These are phyloP conservation scores for Chrysolina haemoptera DNA, from an alignment of 2,888 invertebrate species.

Conservation along the genomic window DNA sequence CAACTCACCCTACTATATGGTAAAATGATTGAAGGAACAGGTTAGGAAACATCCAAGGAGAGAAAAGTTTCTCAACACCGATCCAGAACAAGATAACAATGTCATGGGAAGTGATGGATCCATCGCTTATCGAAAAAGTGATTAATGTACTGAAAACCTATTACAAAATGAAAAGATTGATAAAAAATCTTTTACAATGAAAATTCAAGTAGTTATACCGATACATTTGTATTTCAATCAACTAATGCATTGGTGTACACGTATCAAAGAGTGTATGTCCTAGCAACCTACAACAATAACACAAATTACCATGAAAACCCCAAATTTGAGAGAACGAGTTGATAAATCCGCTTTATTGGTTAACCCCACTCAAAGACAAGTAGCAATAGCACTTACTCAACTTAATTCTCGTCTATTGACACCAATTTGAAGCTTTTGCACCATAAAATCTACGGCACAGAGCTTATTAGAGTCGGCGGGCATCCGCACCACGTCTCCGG, in stretches of 20 bases:
- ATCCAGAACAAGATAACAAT: too few relatives aligned
- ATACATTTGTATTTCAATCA: not conserved
- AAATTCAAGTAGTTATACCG: not conserved
- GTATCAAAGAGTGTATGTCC: not conserved
- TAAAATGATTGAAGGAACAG: too few relatives aligned
- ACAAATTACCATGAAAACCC: conserved; percentile 30
- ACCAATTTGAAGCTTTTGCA: conserved; percentile 64
- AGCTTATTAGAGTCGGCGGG: conserved; percentile 62
- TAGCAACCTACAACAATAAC: conserved; percentile 30
- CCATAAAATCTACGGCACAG: conserved; percentile 61
- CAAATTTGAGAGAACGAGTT: conserved; percentile 42
- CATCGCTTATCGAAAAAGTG: too few relatives aligned
- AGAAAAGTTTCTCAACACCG: too few relatives aligned
- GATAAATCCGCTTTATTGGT: conserved; percentile 51
- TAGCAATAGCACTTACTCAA: conserved; percentile 63
- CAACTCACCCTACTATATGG: too few relatives aligned
- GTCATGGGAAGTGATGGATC: too few relatives aligned
- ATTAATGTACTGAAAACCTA: too few relatives aligned
- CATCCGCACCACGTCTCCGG: conserved; percentile 46
- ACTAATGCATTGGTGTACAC: not conserved
- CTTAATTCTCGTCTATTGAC: conserved; percentile 64
- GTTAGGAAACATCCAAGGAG: too few relatives aligned
- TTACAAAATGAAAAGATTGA: too few relatives aligned
- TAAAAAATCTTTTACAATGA: not conserved
- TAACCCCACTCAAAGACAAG: conserved; percentile 61